Evolutionary conservation across 2,888 invertebrate species (phyloP).

Genomic region (Mythimna albipuncta): DNA sequence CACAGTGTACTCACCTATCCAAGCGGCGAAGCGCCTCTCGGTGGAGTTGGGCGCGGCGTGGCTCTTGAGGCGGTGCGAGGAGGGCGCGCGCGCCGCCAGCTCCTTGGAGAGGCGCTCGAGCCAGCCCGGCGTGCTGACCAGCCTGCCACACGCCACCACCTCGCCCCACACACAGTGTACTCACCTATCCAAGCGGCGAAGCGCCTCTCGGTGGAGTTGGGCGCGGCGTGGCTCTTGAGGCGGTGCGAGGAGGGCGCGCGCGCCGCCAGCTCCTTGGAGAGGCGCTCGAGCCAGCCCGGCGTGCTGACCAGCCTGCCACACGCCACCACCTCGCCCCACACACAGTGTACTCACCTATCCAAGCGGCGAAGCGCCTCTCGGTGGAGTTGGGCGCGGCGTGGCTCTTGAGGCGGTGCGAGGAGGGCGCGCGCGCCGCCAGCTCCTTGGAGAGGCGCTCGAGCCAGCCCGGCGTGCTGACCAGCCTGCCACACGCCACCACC

Average conservation of each 20-base stretch:
- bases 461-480: too few species aligned
- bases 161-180: too few species aligned
- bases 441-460: constrained; percentile 95
- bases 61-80: constrained; percentile 91
- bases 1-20: constrained; percentile 90
- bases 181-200: constrained; percentile 97
- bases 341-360: constrained; percentile 94
- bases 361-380: constrained; percentile 98
- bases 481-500: too few species aligned
- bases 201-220: constrained; percentile 96
- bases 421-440: constrained; percentile 92
- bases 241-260: constrained; percentile 97
- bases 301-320: too few species aligned
- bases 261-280: constrained; percentile 90
- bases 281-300: constrained; percentile 98
- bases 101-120: too few species aligned
- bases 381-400: constrained; percentile 97
- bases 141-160: too few species aligned
- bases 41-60: constrained; percentile 97
- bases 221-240: constrained; percentile 97
- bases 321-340: too few species aligned
- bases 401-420: constrained; percentile 97
- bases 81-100: too few species aligned
- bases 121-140: too few species aligned
- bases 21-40: constrained; percentile 98